A percentile compares a stretch with the other conserved stretches of the same genome.
Evolutionary conservation across 2,113 vertebrate genomes (phyloP).

Genomic region (Drymodes brunneopygia): DNA sequence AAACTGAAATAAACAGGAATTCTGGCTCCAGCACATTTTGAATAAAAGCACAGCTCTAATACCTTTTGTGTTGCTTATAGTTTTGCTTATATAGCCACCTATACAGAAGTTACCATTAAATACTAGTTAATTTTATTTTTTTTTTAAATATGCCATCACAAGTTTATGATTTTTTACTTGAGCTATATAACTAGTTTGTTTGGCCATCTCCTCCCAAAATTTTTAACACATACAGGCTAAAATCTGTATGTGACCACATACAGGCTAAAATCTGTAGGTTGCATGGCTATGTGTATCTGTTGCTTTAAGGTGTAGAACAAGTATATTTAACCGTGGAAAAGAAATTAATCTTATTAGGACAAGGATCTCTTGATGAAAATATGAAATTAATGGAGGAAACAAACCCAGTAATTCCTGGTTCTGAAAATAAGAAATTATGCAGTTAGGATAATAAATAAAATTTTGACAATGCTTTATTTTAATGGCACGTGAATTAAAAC

Average conservation of each 20-base stretch:
- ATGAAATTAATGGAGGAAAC: not conserved
- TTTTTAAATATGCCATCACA: not conserved
- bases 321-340: not conserved
- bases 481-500: conserved; percentile 75
- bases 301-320: not conserved
- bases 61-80: not conserved
- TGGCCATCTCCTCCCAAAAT: not conserved
- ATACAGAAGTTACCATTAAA: not conserved
- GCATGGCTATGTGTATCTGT: not conserved
- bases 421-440: conserved; percentile 60
- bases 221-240: not conserved
- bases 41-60: not conserved
- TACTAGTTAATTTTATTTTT: not conserved
- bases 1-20: not conserved
- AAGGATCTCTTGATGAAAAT: not conserved
- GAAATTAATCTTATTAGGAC: not conserved
- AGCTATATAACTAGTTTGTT: not conserved
- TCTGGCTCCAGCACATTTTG: not conserved
- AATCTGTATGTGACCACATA: not conserved
- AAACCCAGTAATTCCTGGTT: not conserved
- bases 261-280: not conserved
- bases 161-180: not conserved
- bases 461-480: conserved; percentile 71
- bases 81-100: not conserved
- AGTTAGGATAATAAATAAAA: conserved; percentile 71